Evolutionary conservation across 2,888 invertebrate genomes (phyloP).

Genomic region (Megamerina dolium): DNA sequence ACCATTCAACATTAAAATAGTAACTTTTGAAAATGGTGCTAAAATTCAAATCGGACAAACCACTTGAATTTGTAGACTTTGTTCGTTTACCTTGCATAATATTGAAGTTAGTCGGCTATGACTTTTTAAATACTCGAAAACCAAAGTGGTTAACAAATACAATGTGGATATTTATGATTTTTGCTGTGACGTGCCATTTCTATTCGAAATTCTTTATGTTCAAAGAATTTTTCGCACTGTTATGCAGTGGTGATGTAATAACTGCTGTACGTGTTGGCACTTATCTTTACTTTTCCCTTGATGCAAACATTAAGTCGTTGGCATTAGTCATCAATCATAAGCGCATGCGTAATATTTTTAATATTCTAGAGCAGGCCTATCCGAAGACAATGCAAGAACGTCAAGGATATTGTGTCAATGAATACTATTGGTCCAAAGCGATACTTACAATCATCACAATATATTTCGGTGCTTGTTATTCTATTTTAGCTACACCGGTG

Average conservation of each 20-base stretch:
- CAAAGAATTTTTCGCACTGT: background rate
- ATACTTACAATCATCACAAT: conserved; percentile 10
- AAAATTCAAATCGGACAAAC: too few species aligned
- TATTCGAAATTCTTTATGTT: conserved; percentile 3
- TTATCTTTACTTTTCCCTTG: conserved; percentile 6
- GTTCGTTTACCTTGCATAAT: conserved; percentile 7
- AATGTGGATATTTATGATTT: background rate
- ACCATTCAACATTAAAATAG: too few species aligned
- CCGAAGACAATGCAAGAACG: conserved; percentile 14
- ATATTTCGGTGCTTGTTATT: conserved; percentile 13
- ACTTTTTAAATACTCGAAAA: conserved; percentile 3
- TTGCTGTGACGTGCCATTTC: background rate
- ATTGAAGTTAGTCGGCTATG: conserved; percentile 4
- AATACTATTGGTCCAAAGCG: conserved; percentile 15
- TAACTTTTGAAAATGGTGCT: too few species aligned
- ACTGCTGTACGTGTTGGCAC: conserved; percentile 4
- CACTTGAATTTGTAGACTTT: conserved; percentile 4
- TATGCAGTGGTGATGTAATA: conserved; percentile 3
- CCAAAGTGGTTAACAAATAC: conserved; percentile 1
- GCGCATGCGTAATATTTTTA: conserved; percentile 6
- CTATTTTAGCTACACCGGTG: conserved; percentile 13
- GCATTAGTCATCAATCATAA: conserved; percentile 3
- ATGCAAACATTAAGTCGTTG: conserved; percentile 8
- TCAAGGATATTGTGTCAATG: conserved; percentile 10
- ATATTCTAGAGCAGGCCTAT: conserved; percentile 7